phyloP scores from a whole-genome alignment of 1,140 invertebrate species.

The Ostrea edulis region DNA sequence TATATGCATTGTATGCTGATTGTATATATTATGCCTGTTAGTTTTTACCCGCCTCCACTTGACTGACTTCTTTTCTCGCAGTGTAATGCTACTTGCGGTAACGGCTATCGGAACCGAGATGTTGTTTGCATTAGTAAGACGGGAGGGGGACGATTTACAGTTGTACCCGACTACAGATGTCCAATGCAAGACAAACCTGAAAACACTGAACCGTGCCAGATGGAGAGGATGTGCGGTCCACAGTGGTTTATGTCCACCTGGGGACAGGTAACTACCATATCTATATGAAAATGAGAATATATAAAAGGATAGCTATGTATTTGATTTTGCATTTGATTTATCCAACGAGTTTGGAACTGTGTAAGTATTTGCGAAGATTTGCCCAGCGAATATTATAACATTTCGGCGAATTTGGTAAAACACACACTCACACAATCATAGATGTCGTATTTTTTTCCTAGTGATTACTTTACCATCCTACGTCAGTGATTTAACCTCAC shows the following conservation, averaged over 20 bases:
- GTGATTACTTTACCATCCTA: too few relatives aligned
- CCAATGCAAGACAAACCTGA: constrained; percentile 33
- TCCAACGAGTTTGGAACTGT: too few relatives aligned
- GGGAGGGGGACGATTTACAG: constrained; percentile 5
- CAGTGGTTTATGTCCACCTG: constrained; percentile 50
- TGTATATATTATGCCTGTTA: not conserved
- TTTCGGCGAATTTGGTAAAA: too few relatives aligned
- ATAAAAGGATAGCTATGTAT: too few relatives aligned
- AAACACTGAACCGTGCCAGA: not conserved
- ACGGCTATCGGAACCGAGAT: constrained; percentile 40
- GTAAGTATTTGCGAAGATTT: too few relatives aligned
- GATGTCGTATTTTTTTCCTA: too few relatives aligned
- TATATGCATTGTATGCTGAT: too few relatives aligned
- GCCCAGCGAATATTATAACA: too few relatives aligned
- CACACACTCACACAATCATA: too few relatives aligned
- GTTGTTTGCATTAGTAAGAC: constrained; percentile 46
- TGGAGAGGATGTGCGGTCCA: not conserved
- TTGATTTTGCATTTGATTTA: too few relatives aligned
- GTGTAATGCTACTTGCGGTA: constrained; percentile 53
- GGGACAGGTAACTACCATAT: constrained; percentile 35
- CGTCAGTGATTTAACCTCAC: too few relatives aligned
- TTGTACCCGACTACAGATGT: constrained; percentile 45
- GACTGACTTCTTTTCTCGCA: not conserved
- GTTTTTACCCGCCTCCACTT: not conserved
- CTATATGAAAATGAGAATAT: too few relatives aligned